Conservation (phyloP, 2,888 invertebrate genomes). For the Noctua fimbriata region DNA sequence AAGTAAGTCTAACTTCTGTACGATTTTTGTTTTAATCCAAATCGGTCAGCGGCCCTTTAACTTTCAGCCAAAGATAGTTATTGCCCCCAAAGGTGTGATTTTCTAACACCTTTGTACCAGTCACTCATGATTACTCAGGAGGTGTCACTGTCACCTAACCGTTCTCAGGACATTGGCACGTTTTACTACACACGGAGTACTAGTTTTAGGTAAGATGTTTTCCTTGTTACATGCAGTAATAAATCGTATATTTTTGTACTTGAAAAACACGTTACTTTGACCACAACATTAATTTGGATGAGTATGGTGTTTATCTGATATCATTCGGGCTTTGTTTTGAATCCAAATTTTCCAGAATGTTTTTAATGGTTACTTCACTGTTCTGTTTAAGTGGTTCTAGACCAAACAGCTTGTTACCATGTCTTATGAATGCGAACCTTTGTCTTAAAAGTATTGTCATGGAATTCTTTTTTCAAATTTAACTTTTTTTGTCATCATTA, state of each 20-base stretch:
- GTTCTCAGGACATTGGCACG: conserved; percentile 17
- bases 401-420: background rate
- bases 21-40: background rate
- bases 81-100: conserved; percentile 26
- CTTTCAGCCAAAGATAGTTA: background rate
- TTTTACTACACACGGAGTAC: conserved; percentile 11
- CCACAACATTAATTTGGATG: conserved; percentile 9
- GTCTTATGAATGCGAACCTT: background rate
- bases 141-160: conserved; percentile 30
- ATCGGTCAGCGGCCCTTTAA: background rate
- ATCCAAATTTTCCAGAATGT: background rate
- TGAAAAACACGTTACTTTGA: conserved; percentile 24
- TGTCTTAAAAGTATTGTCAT: background rate
- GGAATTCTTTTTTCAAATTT: background rate
- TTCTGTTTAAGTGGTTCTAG: background rate
- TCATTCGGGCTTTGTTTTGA: background rate
- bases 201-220: conserved; percentile 40
- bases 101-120: conserved; percentile 49
- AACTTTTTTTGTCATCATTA: background rate
- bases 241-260: conserved; percentile 29
- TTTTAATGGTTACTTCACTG: background rate
- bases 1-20: background rate
- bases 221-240: conserved; percentile 36
- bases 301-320: background rate
- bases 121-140: conserved; percentile 48